These are phyloP conservation scores for Lates japonicus DNA, from an alignment of 2,797 vertebrate genomes.

Conservation along the genomic window DNA sequence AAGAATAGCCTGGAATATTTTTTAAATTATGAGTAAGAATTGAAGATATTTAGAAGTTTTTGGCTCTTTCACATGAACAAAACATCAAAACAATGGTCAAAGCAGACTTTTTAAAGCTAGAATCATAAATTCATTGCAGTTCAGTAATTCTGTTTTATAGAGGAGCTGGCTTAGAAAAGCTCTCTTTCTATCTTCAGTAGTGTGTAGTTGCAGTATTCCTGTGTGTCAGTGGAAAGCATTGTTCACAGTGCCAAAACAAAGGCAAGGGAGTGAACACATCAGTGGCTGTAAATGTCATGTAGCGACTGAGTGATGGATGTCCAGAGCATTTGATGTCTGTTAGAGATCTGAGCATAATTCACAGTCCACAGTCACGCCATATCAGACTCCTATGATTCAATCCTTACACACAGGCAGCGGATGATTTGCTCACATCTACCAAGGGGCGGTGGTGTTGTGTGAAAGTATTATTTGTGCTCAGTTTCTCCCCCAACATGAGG, in stretches of 20 bases:
- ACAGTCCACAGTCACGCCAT: slow-evolving; percentile 60
- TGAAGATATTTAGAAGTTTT: too few relatives aligned
- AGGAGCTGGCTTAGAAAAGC: background rate
- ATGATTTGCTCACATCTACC: slow-evolving; percentile 17
- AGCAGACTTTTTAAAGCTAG: too few relatives aligned
- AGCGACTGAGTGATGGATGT: slow-evolving; percentile 63
- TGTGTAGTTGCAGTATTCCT: background rate
- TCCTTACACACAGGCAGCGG: slow-evolving; percentile 47
- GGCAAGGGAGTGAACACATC: slow-evolving; percentile 53
- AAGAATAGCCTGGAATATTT: too few relatives aligned
- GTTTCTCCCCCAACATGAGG: slow-evolving; percentile 8
- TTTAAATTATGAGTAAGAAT: too few relatives aligned
- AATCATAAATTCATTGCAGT: background rate
- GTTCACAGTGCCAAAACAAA: slow-evolving; percentile 34
- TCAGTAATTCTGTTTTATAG: background rate
- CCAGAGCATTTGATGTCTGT: slow-evolving; percentile 61
- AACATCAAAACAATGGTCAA: too few relatives aligned
- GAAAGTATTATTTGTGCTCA: slow-evolving; percentile 36
- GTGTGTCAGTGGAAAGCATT: slow-evolving; percentile 23
- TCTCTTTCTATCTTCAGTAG: background rate
- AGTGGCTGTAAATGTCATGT: slow-evolving; percentile 65
- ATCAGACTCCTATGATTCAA: slow-evolving; percentile 57
- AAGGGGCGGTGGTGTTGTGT: slow-evolving; percentile 27
- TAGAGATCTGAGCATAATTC: slow-evolving; percentile 54
- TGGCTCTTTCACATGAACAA: too few relatives aligned